phyloP scores from a whole-genome alignment of 2,113 vertebrate species.

The Lagopus muta region DNA sequence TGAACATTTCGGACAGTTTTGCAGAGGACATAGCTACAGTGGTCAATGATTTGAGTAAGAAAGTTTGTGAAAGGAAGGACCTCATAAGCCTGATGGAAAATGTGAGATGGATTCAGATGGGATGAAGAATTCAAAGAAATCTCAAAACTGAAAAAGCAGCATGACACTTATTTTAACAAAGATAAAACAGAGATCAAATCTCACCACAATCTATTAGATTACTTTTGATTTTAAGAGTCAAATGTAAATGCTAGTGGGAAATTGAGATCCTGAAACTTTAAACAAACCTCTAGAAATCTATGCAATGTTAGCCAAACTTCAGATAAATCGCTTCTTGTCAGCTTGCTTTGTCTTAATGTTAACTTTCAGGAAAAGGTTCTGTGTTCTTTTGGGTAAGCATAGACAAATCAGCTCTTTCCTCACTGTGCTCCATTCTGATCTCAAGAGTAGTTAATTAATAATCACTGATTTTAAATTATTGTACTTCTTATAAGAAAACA shows the following conservation, averaged over 20 bases:
- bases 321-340: not conserved
- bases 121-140: constrained; percentile 4
- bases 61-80: not conserved
- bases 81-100: not conserved
- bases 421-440: not conserved
- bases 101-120: not conserved
- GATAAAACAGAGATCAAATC: not conserved
- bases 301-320: not conserved
- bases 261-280: not conserved
- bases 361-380: not conserved
- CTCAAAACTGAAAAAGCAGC: not conserved
- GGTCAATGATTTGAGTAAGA: not conserved
- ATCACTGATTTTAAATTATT: not conserved
- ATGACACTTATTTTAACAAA: not conserved
- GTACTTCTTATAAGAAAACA: not conserved
- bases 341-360: not conserved
- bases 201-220: not conserved
- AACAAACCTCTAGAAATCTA: not conserved
- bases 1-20: not conserved
- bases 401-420: not conserved
- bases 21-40: not conserved
- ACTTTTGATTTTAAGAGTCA: not conserved
- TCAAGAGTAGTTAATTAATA: not conserved
- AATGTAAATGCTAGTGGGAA: not conserved
- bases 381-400: not conserved